Base-by-base conservation (phyloP, 2,797 vertebrate genomes). In the Allobates femoralis region DNA sequence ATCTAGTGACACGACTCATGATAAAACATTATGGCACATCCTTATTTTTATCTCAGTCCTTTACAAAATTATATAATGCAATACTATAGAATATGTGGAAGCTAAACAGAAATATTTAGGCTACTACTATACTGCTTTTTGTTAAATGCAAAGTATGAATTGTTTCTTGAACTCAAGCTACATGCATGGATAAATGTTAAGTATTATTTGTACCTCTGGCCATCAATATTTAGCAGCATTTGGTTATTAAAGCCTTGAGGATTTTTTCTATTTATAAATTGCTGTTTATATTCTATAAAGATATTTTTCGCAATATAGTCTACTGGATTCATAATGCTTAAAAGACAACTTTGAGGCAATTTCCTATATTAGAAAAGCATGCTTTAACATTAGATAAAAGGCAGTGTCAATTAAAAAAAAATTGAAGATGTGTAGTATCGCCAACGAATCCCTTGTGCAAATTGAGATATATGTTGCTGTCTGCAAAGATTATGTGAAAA, bases 41-140 rank as follows among this genome's bases (percentile, higher is more conserved):
- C 50, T 53, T 75, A 80, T 81, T 75, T 37, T 46, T 34, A 7
- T 86, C 14, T 62, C 46, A 50, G 34, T 71, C 21, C 21, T 18
- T 50, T 74, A 7, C 19, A 34, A 46, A 71, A 62, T 12, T 7
- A 32, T 5, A 23, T 73, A 37, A 73, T 3, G 58, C 4, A 26
- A 30, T 60, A 69, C 26, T 73, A 37, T 64, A 55, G 12, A 80
- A 71, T 74, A n/a, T 80, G 77, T 73, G 34, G 51, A 62, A 26
- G 18, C 28, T 58, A 83, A 83, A 76, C 34, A 84, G 16, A 80
- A 41, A 85, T 30, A 79, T 28, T 85, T 46, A 32, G 30, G 32
- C 11, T 60, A 15, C 41, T 73, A 41, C 46, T 23, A 5, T 10
- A 14, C 5, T n/a, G 37, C 19, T 41, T 10, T n/a, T n/a, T 10